Conservation (phyloP, 2,113 vertebrate genomes). For the Podarcis muralis region DNA sequence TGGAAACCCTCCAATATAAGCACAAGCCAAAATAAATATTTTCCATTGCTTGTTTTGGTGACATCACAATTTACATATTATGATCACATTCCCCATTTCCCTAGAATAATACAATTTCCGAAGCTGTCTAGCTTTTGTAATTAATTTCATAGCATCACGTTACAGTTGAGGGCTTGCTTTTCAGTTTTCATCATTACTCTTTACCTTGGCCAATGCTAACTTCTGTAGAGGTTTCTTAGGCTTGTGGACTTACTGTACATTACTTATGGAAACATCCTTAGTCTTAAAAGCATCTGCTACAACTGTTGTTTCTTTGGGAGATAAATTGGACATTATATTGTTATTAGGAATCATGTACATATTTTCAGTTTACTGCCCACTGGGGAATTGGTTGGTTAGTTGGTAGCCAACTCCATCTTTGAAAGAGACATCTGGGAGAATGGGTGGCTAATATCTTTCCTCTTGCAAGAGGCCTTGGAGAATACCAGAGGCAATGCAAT, state of each 20-base stretch:
- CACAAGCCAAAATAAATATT: constrained; percentile 29
- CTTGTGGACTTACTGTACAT: neutral
- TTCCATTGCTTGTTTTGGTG: constrained; percentile 23
- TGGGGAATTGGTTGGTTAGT: neutral
- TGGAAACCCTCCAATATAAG: neutral
- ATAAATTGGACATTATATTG: neutral
- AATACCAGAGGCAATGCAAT: neutral
- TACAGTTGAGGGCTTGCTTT: neutral
- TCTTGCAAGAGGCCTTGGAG: neutral
- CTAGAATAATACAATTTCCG: neutral
- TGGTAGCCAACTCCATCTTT: neutral
- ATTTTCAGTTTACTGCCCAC: neutral
- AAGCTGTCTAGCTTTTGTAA: neutral
- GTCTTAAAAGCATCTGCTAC: neutral
- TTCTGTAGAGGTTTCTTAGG: neutral
- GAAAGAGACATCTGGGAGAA: neutral
- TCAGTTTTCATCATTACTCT: neutral
- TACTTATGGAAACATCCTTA: neutral
- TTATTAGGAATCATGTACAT: neutral
- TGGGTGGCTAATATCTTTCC: neutral
- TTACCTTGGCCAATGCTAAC: neutral
- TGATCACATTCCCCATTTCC: constrained; percentile 5
- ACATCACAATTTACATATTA: constrained; percentile 25
- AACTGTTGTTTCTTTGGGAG: neutral
- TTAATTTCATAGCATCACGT: constrained; percentile 10